These are phyloP conservation scores for Bos indicus DNA, from an alignment of 2,113 vertebrate genomes.

Conservation along the genomic window DNA sequence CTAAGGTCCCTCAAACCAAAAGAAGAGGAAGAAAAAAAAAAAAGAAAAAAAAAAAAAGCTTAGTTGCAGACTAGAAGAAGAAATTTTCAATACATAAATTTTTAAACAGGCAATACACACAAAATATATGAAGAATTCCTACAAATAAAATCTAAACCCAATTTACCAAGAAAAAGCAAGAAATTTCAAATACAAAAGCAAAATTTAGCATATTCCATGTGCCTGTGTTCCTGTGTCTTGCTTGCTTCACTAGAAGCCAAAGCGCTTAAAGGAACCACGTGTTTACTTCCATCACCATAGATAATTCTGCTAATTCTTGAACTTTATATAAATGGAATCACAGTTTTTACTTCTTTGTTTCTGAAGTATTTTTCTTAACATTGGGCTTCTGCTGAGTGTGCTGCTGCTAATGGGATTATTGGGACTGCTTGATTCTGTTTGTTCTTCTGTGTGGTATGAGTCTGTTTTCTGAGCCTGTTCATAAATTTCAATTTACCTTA, in stretches of 20 bases:
- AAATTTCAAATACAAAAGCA: not conserved
- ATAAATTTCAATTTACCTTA: not conserved
- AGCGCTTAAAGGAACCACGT: not conserved
- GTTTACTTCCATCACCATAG: not conserved
- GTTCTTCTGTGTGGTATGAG: not conserved
- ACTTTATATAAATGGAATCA: not conserved
- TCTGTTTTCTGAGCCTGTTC: not conserved
- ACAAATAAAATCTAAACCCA: not conserved
- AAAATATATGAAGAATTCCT: not conserved
- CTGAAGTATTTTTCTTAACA: not conserved
- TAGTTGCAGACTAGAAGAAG: not conserved
- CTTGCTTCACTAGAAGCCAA: not conserved
- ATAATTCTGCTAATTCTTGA: not conserved
- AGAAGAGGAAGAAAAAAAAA: too few relatives aligned
- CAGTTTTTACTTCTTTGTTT: not conserved
- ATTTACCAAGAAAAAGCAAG: not conserved
- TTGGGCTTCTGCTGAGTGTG: not conserved
- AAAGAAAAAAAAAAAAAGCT: not conserved
- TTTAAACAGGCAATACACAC: not conserved
- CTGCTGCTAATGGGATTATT: not conserved
- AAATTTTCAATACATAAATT: not conserved
- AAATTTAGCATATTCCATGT: not conserved
- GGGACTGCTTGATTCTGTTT: not conserved
- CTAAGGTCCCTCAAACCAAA: not conserved
- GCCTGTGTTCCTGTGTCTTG: not conserved